Base-by-base conservation (phyloP, 30 jellyfish, hydroid and myxozoan genomes). In the Hydra vulgaris region DNA sequence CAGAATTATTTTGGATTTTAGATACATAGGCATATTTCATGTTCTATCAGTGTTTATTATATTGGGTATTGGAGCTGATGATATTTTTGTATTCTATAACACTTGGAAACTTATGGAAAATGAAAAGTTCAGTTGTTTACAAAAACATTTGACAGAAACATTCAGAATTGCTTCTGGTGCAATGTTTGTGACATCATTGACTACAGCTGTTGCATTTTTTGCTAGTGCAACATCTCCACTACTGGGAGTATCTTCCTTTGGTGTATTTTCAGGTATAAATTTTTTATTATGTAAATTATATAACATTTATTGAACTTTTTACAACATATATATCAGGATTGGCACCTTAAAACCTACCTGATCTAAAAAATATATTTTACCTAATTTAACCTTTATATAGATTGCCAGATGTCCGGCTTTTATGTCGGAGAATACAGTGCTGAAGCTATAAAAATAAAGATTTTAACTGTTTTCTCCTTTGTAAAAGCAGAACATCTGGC, bases 171-270 rank as follows among this genome's bases (percentile, higher is more conserved):
- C 97, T 40, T 95, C 97, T 12, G 95, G 97, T n/a, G 95, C 97
- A 23, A 90, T 90, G 97, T 90, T 90, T 73, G 97, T 86, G 85
- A 90, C 97, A 74, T 90, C 97, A 76, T 40, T 90, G 78, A 90
- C 97, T 12, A 90, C 97, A 22, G 90, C 87, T 86, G 95, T 95
- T 21, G 97, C 97, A 5, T 90, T 90, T 75, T 83, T 90, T n/a
- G 97, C 97, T 23, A 90, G 97, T 79, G 97, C 95, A 27, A 90
- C 97, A 3, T 90, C 97, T 3, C 97, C 97, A 22, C 88, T 90
- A 4, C 94, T 90, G 21, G 97, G 96, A 1, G 97, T 90, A 17
- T 90, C 97, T 8, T 90, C 97, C 0, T 90, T 90, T 90, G 97
- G 97, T 25, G 95, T 90, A 20, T 90, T 90, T 81, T 90, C 97